Evolutionary conservation across 2,113 vertebrate species (phyloP).

Genomic region (Otis tarda): DNA sequence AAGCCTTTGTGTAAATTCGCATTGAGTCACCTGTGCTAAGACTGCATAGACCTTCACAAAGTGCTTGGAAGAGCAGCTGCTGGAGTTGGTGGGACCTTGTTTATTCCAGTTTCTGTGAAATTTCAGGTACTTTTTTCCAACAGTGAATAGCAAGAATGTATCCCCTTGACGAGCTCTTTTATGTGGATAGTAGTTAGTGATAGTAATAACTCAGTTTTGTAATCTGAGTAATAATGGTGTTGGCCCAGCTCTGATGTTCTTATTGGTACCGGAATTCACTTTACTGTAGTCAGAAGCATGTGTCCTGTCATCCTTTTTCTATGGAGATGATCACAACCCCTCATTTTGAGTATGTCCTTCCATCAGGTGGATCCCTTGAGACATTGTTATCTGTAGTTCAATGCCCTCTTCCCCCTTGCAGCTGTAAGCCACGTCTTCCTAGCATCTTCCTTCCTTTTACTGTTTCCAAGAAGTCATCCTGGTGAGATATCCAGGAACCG

Average conservation of each 20-base stretch:
- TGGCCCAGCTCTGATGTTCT: not conserved
- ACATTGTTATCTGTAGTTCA: not conserved
- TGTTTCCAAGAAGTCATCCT: conserved; percentile 43
- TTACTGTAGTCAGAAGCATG: not conserved
- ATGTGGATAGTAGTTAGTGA: not conserved
- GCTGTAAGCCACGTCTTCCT: not conserved
- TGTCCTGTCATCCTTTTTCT: not conserved
- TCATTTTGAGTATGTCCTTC: not conserved
- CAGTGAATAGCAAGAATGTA: not conserved
- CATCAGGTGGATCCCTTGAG: not conserved
- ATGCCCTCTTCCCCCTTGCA: not conserved
- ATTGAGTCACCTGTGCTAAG: not conserved
- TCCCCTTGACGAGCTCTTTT: not conserved
- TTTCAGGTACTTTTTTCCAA: not conserved
- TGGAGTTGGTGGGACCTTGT: not conserved
- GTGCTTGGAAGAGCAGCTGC: not conserved
- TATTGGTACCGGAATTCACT: not conserved
- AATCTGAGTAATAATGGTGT: not conserved
- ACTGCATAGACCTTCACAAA: not conserved
- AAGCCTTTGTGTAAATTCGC: not conserved
- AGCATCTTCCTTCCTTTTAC: conserved; percentile 1
- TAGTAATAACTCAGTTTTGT: not conserved
- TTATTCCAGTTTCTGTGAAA: not conserved
- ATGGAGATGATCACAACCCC: not conserved
- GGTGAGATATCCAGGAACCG: conserved; percentile 3